Percentiles rank a stretch among this genome's conserved stretches.
phyloP scores from a whole-genome alignment of 2,113 vertebrate species.

The Sturnus vulgaris region DNA sequence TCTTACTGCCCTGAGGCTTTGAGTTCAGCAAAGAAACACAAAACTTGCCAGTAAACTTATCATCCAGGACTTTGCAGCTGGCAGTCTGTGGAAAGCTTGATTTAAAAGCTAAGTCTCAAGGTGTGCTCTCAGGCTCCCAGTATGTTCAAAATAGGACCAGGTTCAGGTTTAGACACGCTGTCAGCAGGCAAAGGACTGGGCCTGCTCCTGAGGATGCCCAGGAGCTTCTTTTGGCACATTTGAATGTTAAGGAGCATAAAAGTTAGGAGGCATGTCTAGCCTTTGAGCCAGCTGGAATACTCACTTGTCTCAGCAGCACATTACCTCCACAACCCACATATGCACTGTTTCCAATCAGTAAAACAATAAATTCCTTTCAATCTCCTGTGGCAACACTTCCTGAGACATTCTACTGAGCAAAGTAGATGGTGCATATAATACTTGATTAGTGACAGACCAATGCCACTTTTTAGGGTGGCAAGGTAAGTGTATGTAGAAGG shows the following conservation, averaged over 20 bases:
- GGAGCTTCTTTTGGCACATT: conserved; percentile 54
- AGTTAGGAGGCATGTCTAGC: conserved; percentile 61
- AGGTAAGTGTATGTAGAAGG: not conserved
- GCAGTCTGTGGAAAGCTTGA: conserved; percentile 34
- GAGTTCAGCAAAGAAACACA: conserved; percentile 30
- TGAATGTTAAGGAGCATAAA: conserved; percentile 18
- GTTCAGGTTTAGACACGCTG: conserved; percentile 49
- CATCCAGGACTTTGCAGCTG: conserved; percentile 32
- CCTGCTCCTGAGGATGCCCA: conserved; percentile 58
- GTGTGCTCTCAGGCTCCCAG: conserved; percentile 1
- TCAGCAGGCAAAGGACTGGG: conserved; percentile 25
- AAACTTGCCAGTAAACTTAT: conserved; percentile 32
- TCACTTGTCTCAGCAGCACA: conserved; percentile 46
- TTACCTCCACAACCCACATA: conserved; percentile 40
- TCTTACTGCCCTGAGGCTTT: not conserved
- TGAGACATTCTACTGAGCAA: not conserved
- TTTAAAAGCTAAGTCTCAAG: conserved; percentile 34
- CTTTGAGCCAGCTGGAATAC: conserved; percentile 60
- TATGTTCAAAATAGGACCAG: conserved; percentile 1
- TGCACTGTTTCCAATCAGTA: conserved; percentile 21
- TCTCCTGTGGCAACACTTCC: conserved; percentile 13
- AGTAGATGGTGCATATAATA: not conserved
- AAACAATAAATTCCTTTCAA: conserved; percentile 57
- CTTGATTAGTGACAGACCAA: not conserved
- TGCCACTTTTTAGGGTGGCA: not conserved